These are phyloP conservation scores for Oceanodroma tethys DNA, from an alignment of 2,113 vertebrate genomes.

Conservation along the genomic window DNA sequence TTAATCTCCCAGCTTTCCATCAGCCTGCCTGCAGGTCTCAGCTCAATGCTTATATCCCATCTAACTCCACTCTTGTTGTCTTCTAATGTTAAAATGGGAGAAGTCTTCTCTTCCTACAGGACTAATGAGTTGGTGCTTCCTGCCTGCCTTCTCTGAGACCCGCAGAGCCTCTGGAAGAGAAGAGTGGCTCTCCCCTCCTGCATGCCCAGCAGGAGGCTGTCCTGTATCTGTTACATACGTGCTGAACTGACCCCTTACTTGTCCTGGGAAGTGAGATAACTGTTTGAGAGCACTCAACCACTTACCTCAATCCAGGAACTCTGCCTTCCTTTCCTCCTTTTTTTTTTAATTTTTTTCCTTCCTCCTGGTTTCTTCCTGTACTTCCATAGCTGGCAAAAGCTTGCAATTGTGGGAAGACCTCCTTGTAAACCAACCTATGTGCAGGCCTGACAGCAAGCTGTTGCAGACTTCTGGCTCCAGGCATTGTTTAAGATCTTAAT, in stretches of 20 bases:
- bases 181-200: not conserved
- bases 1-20: not conserved
- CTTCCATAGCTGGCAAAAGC: not conserved
- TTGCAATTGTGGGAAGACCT: not conserved
- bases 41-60: not conserved
- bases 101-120: not conserved
- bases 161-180: not conserved
- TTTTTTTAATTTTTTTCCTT: not conserved
- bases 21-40: not conserved
- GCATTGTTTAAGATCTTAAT: slow-evolving; percentile 9
- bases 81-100: not conserved
- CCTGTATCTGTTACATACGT: not conserved
- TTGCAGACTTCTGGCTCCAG: not conserved
- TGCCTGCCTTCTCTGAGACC: not conserved
- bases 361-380: not conserved
- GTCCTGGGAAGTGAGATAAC: not conserved
- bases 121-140: not conserved
- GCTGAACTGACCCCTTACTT: not conserved
- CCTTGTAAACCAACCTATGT: not conserved
- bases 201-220: not conserved
- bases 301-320: not conserved
- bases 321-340: not conserved
- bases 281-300: not conserved
- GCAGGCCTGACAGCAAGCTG: not conserved
- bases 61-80: not conserved